Base-by-base conservation (phyloP, 2,113 vertebrate species). In the Jacana jacana region DNA sequence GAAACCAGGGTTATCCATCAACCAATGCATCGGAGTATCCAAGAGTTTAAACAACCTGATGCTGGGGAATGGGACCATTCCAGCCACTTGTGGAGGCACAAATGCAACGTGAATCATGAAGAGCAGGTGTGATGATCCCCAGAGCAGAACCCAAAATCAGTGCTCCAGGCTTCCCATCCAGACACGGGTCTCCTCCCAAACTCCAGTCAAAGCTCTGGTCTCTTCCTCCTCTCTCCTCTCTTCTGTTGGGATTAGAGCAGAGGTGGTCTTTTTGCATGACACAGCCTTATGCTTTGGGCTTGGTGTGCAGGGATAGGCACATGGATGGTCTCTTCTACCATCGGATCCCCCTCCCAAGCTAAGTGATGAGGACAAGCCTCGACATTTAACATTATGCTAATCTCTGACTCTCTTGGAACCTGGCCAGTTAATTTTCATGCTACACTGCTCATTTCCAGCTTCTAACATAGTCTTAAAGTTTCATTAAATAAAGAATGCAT, bases 401-500 rank as follows among this genome's bases (percentile, higher is more conserved):
- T 97, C 87, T 86, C 73, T 91, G 83, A 42, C 93, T 97, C 24
- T 11, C 81, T 96, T 98, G 97, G 97, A 97, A 97, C 73, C 58
- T 60, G 77, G 97, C 96, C 96, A 96, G 94, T 94, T 97, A 87
- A 46, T 98, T 98, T 97, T 93, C 95, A 96, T 96, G 97, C 96
- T 96, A 93, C 65, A 3, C 61, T 88, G 95, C 46, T 48, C 88
- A 11, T 89, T 97, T 97, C 96, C 63, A 96, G 88, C 91, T 97
- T 97, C 77, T 96, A 96, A 97, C 55, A 17, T 95, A 96, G 94
- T 96, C 97, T 97, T 95, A 91, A 97, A 98, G 96, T 98, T 97
- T 89, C 88, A 94, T 97, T 98, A 97, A 97, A 97, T 97, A 97
- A 98, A 97, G 97, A 97, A 97, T 88, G 96, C 86, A 89, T 95